Evolutionary conservation across 2,888 invertebrate species (phyloP).

Genomic region (Digitonthophagus gazella): DNA sequence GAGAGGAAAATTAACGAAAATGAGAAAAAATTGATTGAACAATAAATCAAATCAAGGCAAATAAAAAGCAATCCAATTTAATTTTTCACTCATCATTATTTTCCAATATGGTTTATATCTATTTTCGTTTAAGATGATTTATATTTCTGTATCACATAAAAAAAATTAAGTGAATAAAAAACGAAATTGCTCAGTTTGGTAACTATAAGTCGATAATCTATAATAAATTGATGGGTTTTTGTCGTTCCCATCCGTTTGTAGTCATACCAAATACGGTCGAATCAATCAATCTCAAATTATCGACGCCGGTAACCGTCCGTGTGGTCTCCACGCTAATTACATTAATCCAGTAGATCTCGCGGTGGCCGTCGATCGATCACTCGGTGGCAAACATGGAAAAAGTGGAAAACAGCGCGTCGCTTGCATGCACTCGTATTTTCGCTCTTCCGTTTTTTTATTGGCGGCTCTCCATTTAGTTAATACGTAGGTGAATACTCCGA

Average conservation of each 20-base stretch:
- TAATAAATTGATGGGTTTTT: neutral
- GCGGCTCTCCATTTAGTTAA: neutral
- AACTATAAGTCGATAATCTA: too few relatives aligned
- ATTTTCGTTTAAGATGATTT: too few relatives aligned
- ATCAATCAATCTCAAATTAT: neutral
- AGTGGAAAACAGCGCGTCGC: neutral
- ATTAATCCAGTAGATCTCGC: neutral
- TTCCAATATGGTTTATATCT: too few relatives aligned
- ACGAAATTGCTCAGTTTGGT: too few relatives aligned
- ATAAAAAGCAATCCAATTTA: too few relatives aligned
- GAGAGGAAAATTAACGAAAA: too few relatives aligned
- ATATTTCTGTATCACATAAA: too few relatives aligned
- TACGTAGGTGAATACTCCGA: neutral
- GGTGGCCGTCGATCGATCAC: neutral
- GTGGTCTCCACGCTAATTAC: neutral
- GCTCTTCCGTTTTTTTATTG: neutral
- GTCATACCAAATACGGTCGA: neutral
- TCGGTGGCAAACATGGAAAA: neutral
- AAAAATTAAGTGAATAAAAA: too few relatives aligned
- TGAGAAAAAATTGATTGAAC: too few relatives aligned
- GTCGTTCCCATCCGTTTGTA: neutral
- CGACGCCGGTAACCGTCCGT: neutral
- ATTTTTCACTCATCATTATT: too few relatives aligned
- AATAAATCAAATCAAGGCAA: too few relatives aligned
- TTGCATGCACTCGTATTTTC: neutral